Percentiles rank a stretch among this genome's conserved stretches.
Evolutionary conservation across 2,113 vertebrate species (phyloP).

Genomic region (Tricholaema leucomelas): DNA sequence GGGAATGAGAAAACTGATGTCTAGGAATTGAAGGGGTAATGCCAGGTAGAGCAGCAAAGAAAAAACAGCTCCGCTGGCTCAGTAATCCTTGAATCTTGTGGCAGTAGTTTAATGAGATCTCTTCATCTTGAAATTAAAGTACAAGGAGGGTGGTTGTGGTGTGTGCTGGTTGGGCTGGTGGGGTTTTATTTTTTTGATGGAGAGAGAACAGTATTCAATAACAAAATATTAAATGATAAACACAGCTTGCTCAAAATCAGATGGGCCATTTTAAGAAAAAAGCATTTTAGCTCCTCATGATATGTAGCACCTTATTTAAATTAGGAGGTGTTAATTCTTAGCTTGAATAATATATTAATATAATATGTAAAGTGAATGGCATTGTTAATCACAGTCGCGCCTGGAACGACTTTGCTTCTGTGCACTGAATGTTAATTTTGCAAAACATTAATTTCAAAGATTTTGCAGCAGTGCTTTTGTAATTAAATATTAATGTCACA

Average conservation of each 20-base stretch:
- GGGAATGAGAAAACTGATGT: not conserved
- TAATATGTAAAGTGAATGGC: slow-evolving; percentile 91
- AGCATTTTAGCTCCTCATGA: slow-evolving; percentile 87
- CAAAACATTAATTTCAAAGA: slow-evolving; percentile 92
- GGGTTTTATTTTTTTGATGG: slow-evolving; percentile 19
- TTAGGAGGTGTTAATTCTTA: slow-evolving; percentile 90
- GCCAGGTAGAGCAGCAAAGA: slow-evolving; percentile 34
- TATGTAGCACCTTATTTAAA: slow-evolving; percentile 90
- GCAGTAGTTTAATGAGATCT: slow-evolving; percentile 80
- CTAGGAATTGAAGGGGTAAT: not conserved
- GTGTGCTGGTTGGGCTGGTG: not conserved
- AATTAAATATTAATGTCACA: slow-evolving; percentile 93
- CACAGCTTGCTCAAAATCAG: slow-evolving; percentile 88
- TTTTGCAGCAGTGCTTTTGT: slow-evolving; percentile 91
- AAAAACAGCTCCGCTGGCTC: slow-evolving; percentile 57
- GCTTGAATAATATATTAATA: slow-evolving; percentile 93
- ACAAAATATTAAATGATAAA: slow-evolving; percentile 90
- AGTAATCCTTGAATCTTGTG: slow-evolving; percentile 69
- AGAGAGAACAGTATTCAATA: slow-evolving; percentile 81
- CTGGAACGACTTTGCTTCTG: slow-evolving; percentile 90
- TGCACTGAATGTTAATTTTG: slow-evolving; percentile 91
- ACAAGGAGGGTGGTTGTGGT: slow-evolving; percentile 60
- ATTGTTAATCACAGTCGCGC: slow-evolving; percentile 92
- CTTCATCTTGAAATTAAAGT: slow-evolving; percentile 83
- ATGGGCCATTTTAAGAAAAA: slow-evolving; percentile 86